These are phyloP conservation scores for Papilio helenus DNA, from an alignment of 1,140 invertebrate genomes.

Conservation along the genomic window DNA sequence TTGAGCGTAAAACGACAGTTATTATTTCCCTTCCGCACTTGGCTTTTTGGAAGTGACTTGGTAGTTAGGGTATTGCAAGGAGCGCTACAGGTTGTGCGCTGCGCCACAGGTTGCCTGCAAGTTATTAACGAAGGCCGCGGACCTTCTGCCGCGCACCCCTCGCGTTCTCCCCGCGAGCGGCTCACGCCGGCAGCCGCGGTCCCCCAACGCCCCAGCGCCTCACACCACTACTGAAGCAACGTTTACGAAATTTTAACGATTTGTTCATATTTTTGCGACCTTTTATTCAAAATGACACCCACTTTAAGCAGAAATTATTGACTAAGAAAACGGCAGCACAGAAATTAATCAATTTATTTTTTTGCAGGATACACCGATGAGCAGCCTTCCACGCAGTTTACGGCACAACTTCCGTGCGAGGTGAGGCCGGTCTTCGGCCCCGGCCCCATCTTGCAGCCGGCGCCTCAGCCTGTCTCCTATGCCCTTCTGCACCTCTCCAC, in stretches of 20 bases:
- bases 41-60: slow-evolving; percentile 32
- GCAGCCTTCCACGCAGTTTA: slow-evolving; percentile 85
- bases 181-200: too few relatives aligned
- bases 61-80: slow-evolving; percentile 36
- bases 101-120: slow-evolving; percentile 62
- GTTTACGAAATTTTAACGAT: background rate
- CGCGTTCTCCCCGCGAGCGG: slow-evolving; percentile 30
- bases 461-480: slow-evolving; percentile 84
- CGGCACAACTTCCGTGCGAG: slow-evolving; percentile 84
- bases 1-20: slow-evolving; percentile 11
- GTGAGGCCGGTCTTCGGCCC: slow-evolving; percentile 78
- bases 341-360: slow-evolving; percentile 35
- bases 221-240: slow-evolving; percentile 27
- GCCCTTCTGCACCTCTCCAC: slow-evolving; percentile 87
- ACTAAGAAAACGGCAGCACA: background rate
- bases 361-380: slow-evolving; percentile 84
- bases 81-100: slow-evolving; percentile 49
- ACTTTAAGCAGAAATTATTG: background rate
- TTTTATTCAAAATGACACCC: too few relatives aligned
- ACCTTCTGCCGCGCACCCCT: slow-evolving; percentile 51
- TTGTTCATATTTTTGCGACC: slow-evolving; percentile 19
- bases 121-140: slow-evolving; percentile 60
- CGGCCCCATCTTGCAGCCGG: slow-evolving; percentile 71
- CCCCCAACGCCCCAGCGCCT: background rate
- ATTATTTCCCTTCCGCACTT: slow-evolving; percentile 29